These are phyloP conservation scores for Aptenodytes forsteri DNA, from an alignment of 2,113 vertebrate species.

Conservation along the genomic window DNA sequence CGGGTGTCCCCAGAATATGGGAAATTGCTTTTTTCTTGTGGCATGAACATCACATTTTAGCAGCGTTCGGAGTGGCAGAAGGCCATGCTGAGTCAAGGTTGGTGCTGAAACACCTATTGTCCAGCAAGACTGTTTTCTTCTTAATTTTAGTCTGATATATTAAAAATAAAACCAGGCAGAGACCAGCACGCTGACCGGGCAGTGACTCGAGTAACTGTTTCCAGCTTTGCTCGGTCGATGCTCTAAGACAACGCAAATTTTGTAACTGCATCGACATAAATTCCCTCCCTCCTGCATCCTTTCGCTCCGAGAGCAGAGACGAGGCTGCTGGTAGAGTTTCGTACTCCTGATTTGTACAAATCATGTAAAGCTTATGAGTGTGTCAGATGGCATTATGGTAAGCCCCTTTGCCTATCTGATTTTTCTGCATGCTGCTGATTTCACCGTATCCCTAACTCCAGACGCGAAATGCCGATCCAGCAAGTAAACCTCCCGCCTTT, in stretches of 20 bases:
- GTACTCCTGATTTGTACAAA: constrained; percentile 8
- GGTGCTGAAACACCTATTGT: not conserved
- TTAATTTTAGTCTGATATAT: not conserved
- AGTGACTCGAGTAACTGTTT: not conserved
- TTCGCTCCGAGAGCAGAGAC: accelerated
- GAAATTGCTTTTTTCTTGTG: not conserved
- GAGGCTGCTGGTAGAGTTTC: not conserved
- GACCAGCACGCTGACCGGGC: not conserved
- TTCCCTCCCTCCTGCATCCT: not conserved
- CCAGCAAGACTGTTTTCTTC: not conserved
- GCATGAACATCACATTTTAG: not conserved
- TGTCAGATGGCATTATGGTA: not conserved
- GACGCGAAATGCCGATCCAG: accelerated
- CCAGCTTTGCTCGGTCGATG: not conserved
- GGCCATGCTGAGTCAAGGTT: accelerated
- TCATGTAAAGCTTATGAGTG: not conserved
- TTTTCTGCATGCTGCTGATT: not conserved
- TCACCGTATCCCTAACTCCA: not conserved
- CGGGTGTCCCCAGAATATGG: not conserved
- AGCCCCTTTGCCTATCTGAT: not conserved
- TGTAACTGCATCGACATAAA: accelerated
- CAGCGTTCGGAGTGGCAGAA: not conserved
- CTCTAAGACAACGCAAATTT: not conserved
- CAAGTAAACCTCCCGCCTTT: not conserved
- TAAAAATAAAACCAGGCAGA: not conserved